Conservation (phyloP, 2,888 invertebrate genomes). For the Timandra comae region DNA sequence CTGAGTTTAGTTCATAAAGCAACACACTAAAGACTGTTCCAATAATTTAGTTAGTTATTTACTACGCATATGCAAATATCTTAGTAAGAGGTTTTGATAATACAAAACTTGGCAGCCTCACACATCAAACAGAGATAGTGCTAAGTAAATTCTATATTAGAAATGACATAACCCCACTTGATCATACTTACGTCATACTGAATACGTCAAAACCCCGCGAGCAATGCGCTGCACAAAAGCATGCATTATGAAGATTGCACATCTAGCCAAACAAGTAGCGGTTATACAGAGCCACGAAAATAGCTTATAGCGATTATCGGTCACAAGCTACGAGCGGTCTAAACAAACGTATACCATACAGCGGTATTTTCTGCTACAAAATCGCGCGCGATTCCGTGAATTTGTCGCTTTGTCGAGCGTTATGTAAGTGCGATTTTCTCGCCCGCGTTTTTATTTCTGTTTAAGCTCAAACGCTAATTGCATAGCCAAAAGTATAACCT, state of each 20-base stretch:
- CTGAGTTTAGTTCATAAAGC: too few species aligned
- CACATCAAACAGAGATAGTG: constrained; percentile 18
- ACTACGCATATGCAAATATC: too few species aligned
- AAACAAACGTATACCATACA: neutral
- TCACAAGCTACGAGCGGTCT: constrained; percentile 8
- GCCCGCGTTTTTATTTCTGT: neutral
- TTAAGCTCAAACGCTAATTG: constrained; percentile 3
- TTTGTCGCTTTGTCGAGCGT: too few species aligned
- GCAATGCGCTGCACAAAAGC: constrained; percentile 52
- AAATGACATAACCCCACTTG: constrained; percentile 18
- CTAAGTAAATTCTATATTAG: constrained; percentile 19
- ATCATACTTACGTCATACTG: constrained; percentile 26
- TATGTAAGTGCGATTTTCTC: too few species aligned
- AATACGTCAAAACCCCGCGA: constrained; percentile 34
- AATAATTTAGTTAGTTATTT: too few species aligned
- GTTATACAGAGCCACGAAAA: constrained; percentile 11
- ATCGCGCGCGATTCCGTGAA: too few species aligned
- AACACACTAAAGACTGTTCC: too few species aligned
- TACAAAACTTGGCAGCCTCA: constrained; percentile 2
- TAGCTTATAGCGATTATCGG: constrained; percentile 10
- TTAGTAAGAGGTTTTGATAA: too few species aligned
- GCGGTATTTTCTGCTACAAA: neutral
- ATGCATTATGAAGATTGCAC: constrained; percentile 76
- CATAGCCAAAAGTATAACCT: constrained; percentile 17
- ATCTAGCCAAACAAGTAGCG: constrained; percentile 70